These are phyloP conservation scores for Eulithis prunata DNA, from an alignment of 2,888 invertebrate genomes.

Conservation along the genomic window DNA sequence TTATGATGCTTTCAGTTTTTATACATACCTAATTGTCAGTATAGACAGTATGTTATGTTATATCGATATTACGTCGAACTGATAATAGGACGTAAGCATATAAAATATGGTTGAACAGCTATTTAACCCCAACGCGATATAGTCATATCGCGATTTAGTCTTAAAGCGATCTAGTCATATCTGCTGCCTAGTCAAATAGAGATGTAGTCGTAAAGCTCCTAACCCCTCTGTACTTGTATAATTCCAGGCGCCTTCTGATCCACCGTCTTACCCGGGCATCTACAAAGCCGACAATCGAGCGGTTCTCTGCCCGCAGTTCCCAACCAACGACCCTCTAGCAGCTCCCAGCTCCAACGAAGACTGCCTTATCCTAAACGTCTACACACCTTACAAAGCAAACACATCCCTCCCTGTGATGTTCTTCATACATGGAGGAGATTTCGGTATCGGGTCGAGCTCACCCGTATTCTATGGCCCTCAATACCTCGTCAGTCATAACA, in stretches of 20 bases:
- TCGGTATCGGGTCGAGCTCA: slow-evolving; percentile 73
- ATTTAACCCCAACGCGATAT: no score
- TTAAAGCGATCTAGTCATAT: no score
- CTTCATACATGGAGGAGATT: slow-evolving; percentile 80
- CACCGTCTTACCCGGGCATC: slow-evolving; percentile 59
- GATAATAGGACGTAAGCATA: no score
- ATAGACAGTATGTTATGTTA: no score
- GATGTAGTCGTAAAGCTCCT: no score
- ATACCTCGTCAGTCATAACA: slow-evolving; percentile 70
- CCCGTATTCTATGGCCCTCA: slow-evolving; percentile 75
- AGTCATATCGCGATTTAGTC: no score
- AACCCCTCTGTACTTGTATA: no score
- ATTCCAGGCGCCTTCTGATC: slow-evolving; percentile 65
- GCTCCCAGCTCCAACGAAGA: slow-evolving; percentile 76
- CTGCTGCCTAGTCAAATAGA: no score
- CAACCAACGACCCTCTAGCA: slow-evolving; percentile 66
- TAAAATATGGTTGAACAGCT: no score
- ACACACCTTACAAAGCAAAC: slow-evolving; percentile 59
- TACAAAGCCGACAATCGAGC: slow-evolving; percentile 69
- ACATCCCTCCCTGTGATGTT: slow-evolving; percentile 72
- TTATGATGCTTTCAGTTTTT: no score
- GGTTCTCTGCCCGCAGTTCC: slow-evolving; percentile 73
- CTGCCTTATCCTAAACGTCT: slow-evolving; percentile 76
- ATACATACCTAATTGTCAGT: no score
- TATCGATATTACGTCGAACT: no score